These are phyloP conservation scores for Cliona cf. orientalis DNA, from an alignment of 37 sponge, comb jelly and placozoan genomes.

Conservation along the genomic window DNA sequence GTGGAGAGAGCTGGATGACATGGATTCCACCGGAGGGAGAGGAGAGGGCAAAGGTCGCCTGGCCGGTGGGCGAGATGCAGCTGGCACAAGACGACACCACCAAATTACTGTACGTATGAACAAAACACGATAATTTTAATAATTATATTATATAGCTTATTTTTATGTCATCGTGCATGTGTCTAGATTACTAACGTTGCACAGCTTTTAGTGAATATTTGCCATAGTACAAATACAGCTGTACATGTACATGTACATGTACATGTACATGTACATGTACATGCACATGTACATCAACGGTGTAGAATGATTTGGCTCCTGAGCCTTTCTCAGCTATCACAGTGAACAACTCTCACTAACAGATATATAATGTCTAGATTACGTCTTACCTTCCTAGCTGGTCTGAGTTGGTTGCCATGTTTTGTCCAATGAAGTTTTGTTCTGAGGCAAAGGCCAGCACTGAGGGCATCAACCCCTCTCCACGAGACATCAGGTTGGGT, in stretches of 20 bases:
- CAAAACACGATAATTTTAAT: too few species aligned
- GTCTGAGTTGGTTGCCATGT: constrained; percentile 28
- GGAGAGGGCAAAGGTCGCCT: constrained; percentile 51
- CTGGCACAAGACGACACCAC: constrained; percentile 9
- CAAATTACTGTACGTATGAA: neutral
- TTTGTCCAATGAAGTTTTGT: constrained; percentile 25
- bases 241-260: neutral
- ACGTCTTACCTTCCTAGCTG: constrained; percentile 11
- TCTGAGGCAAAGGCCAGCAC: constrained; percentile 42
- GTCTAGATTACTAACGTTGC: too few species aligned
- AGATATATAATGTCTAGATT: too few species aligned
- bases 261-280: neutral
- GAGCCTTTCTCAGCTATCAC: too few species aligned
- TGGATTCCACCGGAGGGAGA: constrained; percentile 37
- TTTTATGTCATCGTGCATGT: too few species aligned
- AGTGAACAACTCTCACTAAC: too few species aligned
- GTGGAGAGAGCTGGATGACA: constrained; percentile 30
- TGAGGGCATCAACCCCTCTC: constrained; percentile 48
- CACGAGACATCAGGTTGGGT: constrained; percentile 13
- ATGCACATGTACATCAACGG: neutral
- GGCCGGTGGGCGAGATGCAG: constrained; percentile 1
- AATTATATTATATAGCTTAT: too few species aligned
- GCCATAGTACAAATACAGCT: too few species aligned
- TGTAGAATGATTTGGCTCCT: too few species aligned
- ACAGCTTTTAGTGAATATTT: too few species aligned